Base-by-base conservation (phyloP, 2,797 vertebrate genomes). In the Phoxinus dragarum region DNA sequence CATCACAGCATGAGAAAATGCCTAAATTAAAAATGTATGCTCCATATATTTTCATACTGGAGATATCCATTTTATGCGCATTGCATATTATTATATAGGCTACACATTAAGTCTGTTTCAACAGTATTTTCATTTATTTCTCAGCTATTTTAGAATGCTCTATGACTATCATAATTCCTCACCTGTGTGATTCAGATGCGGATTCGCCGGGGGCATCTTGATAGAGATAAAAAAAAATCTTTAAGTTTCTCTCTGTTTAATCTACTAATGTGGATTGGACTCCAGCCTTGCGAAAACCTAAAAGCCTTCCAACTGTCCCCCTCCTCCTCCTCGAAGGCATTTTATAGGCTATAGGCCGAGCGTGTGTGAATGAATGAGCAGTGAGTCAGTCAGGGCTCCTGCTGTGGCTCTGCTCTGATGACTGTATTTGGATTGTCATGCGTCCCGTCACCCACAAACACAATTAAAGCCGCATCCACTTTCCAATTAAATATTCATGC, bases 401-500 rank as follows among this genome's bases (percentile, higher is more conserved):
- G 66, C 66, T 71, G 59, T 36, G 78, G 59, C 49, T 76, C 61
- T 76, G 82, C 44, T 67, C 73, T 78, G 61, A 44, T 83, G 80
- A 66, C 54, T 44, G 74, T 38, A 47, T 80, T 81, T 59, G 61
- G 66, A 66, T 83, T 72, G 40, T 38, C 81, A 83, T 5, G 69
- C 42, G 56, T 59, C 59, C 66, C 49, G 61, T 84, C 82, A 84
- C 34, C 44, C 72, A n/a, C 68, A 85, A 71, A 72, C 64, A 86
- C 80, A 77, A 84, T 80, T 80, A 54, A 80, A 64, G 66, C 5
- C 40, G 72, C 64, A 72, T 75, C 72, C 79, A 59, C 73, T 86
- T 85, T 75, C 81, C 52, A 81, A 84, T 88, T 38, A 90, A 90
- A 87, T 76, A 88, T 87, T 87, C 52, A 87, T 86, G 59, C 72